Percentiles rank a stretch among this genome's conserved stretches.
These are phyloP conservation scores for Sesamia nonagrioides DNA, from an alignment of 1,140 invertebrate genomes.

Conservation along the genomic window DNA sequence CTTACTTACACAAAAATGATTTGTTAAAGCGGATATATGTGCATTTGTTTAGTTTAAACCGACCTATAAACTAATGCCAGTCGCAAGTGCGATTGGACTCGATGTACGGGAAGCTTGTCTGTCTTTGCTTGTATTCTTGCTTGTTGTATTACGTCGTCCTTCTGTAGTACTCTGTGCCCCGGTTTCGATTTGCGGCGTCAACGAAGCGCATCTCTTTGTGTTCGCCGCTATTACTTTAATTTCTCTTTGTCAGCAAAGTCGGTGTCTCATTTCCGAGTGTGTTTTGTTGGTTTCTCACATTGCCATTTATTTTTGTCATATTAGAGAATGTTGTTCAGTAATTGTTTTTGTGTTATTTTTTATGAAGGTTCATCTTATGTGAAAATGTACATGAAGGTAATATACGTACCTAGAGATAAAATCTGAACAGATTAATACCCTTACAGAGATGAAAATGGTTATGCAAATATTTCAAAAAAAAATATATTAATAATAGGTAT, in stretches of 20 bases:
- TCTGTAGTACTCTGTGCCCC: constrained; percentile 23
- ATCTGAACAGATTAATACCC: no score
- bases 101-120: neutral
- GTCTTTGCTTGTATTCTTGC: neutral
- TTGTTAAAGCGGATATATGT: no score
- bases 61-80: no score
- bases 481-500: no score
- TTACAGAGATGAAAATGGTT: no score
- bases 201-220: constrained; percentile 42
- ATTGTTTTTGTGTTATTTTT: neutral
- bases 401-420: no score
- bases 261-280: constrained; percentile 44
- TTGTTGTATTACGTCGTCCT: neutral
- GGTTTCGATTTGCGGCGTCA: constrained; percentile 58
- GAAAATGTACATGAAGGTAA: no score
- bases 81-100: no score
- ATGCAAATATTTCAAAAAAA: no score
- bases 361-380: neutral
- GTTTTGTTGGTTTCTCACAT: constrained; percentile 34
- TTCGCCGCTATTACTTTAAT: constrained; percentile 55
- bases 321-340: neutral
- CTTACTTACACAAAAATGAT: no score
- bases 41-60: no score
- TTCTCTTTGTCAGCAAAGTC: constrained; percentile 54
- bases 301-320: constrained; percentile 16